Conservation (phyloP, 2,113 vertebrate species). For the Chlamydotis undulata region DNA sequence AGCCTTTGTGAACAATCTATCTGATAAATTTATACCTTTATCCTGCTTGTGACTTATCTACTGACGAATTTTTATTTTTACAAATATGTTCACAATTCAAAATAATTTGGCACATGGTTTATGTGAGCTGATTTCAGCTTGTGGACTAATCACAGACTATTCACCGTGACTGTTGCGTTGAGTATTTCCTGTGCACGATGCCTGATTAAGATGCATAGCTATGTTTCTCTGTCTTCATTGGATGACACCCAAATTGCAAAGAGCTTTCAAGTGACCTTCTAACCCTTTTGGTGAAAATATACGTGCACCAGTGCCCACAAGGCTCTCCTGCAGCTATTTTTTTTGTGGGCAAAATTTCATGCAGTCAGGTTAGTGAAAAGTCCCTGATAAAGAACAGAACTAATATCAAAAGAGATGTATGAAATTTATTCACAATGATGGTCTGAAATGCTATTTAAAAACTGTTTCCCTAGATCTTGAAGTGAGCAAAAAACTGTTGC, state of each 20-base stretch:
- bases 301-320: not conserved
- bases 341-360: constrained; percentile 9
- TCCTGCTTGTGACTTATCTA: not conserved
- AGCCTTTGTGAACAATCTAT: not conserved
- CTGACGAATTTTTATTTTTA: not conserved
- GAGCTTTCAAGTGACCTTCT: constrained; percentile 16
- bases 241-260: constrained; percentile 35
- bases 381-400: not conserved
- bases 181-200: constrained; percentile 28
- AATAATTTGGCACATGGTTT: not conserved
- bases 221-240: constrained; percentile 33
- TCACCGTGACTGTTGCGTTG: constrained; percentile 31
- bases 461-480: not conserved
- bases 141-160: constrained; percentile 1
- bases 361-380: not conserved
- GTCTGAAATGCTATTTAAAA: not conserved
- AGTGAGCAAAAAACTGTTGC: not conserved
- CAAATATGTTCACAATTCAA: not conserved
- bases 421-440: not conserved
- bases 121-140: not conserved
- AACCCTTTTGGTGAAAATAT: constrained; percentile 47
- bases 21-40: not conserved
- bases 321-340: not conserved
- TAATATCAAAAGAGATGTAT: not conserved
- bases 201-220: constrained; percentile 55